phyloP scores from a whole-genome alignment of 2,888 invertebrate species.

The Amorpha juglandis region DNA sequence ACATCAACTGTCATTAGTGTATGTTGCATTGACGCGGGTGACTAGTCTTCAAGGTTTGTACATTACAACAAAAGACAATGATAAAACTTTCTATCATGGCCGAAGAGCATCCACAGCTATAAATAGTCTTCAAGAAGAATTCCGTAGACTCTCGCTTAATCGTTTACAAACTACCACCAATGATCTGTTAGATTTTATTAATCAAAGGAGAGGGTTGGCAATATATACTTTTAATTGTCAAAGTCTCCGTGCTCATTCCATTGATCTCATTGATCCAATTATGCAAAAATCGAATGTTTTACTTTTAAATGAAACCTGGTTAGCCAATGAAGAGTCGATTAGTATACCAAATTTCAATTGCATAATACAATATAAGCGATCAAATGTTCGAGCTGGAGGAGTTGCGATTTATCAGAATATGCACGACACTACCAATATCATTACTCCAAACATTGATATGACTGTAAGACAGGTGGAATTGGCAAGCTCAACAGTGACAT shows the following conservation, averaged over 20 bases:
- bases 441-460: conserved; percentile 24
- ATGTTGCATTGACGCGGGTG: conserved; percentile 28
- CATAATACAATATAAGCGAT: conserved; percentile 25
- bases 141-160: conserved; percentile 21
- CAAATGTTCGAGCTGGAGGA: conserved; percentile 23
- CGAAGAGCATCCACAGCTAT: conserved; percentile 21
- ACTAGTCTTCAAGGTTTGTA: conserved; percentile 12
- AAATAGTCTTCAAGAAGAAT: conserved; percentile 26
- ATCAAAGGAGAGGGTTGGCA: conserved; percentile 22
- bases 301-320: conserved; percentile 20
- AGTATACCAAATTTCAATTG: conserved; percentile 26
- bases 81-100: conserved; percentile 24
- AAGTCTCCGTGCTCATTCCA: conserved; percentile 22
- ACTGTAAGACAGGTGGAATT: conserved; percentile 15
- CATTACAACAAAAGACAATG: conserved; percentile 21
- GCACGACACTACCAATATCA: conserved; percentile 14
- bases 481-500: conserved; percentile 22
- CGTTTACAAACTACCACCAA: conserved; percentile 5
- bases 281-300: conserved; percentile 20
- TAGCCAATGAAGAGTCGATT: conserved; percentile 18
- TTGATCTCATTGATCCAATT: conserved; percentile 26
- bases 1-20: conserved; percentile 27
- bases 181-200: conserved; percentile 21
- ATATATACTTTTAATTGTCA: conserved; percentile 24
- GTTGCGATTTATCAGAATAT: conserved; percentile 26